Evolutionary conservation across 1,140 invertebrate species (phyloP).

Genomic region (Lamellibrachia luymesi): DNA sequence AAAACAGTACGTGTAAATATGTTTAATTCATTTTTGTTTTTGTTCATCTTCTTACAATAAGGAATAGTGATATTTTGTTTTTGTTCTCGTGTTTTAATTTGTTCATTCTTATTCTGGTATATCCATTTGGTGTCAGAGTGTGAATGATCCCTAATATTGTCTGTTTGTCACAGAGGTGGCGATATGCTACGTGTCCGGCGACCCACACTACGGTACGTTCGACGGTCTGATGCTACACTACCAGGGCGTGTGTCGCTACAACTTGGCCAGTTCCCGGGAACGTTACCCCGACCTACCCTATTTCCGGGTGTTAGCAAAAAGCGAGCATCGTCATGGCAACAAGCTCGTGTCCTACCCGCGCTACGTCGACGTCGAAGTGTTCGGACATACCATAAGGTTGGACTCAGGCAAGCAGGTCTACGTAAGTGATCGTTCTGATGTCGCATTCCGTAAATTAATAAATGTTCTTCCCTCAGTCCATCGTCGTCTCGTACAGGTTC

Average conservation of each 20-base stretch:
- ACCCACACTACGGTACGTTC: constrained; percentile 11
- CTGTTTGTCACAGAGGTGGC: neutral
- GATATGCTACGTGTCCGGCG: constrained; percentile 6
- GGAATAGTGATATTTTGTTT: no score
- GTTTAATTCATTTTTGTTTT: no score
- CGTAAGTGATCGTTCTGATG: neutral
- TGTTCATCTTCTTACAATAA: no score
- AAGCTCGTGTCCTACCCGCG: neutral
- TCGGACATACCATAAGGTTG: neutral
- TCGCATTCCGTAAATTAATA: no score
- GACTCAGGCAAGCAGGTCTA: neutral
- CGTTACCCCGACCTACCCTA: neutral
- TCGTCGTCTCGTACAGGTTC: no score
- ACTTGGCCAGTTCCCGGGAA: neutral
- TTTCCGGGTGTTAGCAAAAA: constrained; percentile 6
- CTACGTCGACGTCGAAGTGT: constrained; percentile 5
- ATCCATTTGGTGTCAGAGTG: no score
- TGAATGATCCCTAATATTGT: no score
- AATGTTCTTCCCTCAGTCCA: no score
- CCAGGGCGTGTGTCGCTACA: constrained; percentile 13
- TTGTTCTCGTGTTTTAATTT: no score
- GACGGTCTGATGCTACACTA: constrained; percentile 7
- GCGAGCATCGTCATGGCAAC: neutral
- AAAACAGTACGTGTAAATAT: constrained; percentile 13
- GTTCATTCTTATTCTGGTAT: no score